These are phyloP conservation scores for Parotia lawesii DNA, from an alignment of 2,113 vertebrate genomes.

Conservation along the genomic window DNA sequence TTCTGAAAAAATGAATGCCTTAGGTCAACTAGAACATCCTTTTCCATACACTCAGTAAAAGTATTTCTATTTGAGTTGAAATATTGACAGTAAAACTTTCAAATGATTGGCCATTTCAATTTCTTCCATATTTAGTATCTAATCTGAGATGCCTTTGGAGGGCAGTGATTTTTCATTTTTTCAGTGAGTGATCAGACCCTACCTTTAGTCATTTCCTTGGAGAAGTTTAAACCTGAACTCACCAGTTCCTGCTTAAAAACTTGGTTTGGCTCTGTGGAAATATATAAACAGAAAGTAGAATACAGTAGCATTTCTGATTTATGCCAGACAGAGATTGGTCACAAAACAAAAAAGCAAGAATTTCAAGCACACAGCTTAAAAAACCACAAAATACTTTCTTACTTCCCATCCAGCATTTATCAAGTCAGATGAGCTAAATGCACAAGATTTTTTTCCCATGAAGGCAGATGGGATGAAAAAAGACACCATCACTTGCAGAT, in stretches of 20 bases:
- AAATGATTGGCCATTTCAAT: neutral
- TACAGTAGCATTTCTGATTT: neutral
- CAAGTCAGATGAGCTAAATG: neutral
- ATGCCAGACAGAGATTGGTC: neutral
- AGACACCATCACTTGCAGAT: neutral
- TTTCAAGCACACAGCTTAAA: neutral
- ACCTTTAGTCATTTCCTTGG: neutral
- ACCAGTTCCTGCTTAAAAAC: neutral
- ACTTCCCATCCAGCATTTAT: neutral
- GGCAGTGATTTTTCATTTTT: neutral
- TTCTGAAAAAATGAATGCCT: neutral
- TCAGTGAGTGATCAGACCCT: neutral
- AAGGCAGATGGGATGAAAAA: neutral
- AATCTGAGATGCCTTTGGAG: neutral
- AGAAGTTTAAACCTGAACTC: neutral
- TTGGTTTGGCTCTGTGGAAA: neutral
- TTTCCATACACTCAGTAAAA: neutral
- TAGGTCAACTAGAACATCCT: neutral
- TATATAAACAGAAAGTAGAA: neutral
- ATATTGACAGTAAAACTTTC: neutral
- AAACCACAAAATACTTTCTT: neutral
- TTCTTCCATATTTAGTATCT: neutral
- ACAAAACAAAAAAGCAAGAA: neutral
- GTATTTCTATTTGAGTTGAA: slow-evolving; percentile 11
- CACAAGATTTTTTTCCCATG: neutral